Base-by-base conservation (phyloP, 2,113 vertebrate genomes). In the Corapipo altera region DNA sequence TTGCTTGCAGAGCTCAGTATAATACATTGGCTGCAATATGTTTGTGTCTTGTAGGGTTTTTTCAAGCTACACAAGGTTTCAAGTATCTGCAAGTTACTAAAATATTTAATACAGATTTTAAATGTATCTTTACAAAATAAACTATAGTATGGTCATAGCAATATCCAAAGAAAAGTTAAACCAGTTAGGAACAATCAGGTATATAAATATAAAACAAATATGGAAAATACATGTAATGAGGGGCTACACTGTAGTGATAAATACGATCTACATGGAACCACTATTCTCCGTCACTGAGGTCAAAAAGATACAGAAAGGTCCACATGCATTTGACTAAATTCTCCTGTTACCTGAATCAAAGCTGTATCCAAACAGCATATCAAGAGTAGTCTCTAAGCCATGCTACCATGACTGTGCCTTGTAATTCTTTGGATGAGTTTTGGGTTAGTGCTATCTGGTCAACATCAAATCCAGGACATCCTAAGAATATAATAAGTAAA, bases 191-290 rank as follows among this genome's bases (percentile, higher is more conserved):
- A 49, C 1, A 41, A 23, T 54, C 17, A 2, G 14, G 4, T 43
- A 33, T 41, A 13, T 32, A 70, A 81, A 78, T 28, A 57, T 15
- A 62, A 89, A 85, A 44, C 6, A 73, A 61, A 69, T n/a, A 28
- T 51, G 12, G 43, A 58, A 89, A 89, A 71, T 52, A 20, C 17
- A 61, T 30, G 7, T 13, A 65, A 74, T 15, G 27, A 52, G 22
- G n/a, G 1, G 10, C 11, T 76, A 19, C 4, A 15, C 30, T 65
- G 15, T 19, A 58, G 13, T 65, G 73, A 37, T 15, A 75, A 67
- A 75, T 46, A 23, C 4, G 51, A 33, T 11, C 3, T 18, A 55
- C 0, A 1, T 0, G 8, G 18, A 35, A 48, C 13, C 8, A 27
- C 16, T 24, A 23, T 28, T 77, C 30, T 65, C 37, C 52, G 20